Percentiles rank a stretch among this genome's conserved stretches.
Conservation (phyloP, 1,140 invertebrate species). For the Trachymyrmex cornetzi region DNA sequence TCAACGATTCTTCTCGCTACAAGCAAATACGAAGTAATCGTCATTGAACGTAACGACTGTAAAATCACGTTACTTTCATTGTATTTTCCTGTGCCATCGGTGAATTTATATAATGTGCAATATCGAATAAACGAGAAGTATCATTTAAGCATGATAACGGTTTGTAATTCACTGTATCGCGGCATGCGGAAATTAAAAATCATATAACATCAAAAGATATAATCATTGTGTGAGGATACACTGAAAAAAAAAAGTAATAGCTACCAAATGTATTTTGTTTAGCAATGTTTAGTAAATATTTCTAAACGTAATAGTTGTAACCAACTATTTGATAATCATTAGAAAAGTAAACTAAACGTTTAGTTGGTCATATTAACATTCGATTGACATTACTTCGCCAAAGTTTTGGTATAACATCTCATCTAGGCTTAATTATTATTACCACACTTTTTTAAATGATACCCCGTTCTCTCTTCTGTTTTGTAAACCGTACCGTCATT, state of each 20-base stretch:
- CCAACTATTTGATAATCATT: no score
- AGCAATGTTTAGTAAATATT: no score
- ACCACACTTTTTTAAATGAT: no score
- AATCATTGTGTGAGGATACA: background rate
- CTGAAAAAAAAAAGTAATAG: no score
- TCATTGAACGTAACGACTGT: constrained; percentile 8
- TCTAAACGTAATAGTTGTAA: no score
- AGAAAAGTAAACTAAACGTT: no score
- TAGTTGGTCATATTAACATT: no score
- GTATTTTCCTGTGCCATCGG: constrained; percentile 17
- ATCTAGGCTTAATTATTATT: no score
- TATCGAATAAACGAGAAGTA: background rate
- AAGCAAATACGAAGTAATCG: background rate
- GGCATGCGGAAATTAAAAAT: constrained; percentile 1
- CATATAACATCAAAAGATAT: background rate
- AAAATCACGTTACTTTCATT: constrained; percentile 37
- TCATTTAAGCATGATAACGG: background rate
- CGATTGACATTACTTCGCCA: no score
- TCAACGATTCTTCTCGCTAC: background rate
- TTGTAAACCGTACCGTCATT: background rate
- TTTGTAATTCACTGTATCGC: background rate
- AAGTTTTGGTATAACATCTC: no score
- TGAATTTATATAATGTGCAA: constrained; percentile 15
- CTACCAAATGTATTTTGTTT: no score
- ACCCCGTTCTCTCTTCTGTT: background rate